phyloP scores from a whole-genome alignment of 2,797 vertebrate species.

The Thamnophis elegans region DNA sequence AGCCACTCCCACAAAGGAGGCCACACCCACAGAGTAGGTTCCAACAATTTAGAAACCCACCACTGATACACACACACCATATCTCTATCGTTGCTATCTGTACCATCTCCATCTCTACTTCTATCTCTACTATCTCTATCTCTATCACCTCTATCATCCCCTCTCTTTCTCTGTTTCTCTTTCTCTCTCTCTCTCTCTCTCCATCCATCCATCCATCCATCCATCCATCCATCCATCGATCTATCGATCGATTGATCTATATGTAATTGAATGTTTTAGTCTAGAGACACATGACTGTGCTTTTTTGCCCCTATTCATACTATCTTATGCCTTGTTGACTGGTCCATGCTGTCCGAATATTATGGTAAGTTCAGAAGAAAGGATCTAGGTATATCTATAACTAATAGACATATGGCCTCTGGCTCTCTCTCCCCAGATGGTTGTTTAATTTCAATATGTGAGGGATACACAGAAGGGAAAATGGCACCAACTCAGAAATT shows the following conservation, averaged over 20 bases:
- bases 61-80: too few species aligned
- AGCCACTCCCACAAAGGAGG: too few species aligned
- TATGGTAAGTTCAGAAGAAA: neutral
- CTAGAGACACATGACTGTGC: neutral
- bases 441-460: neutral
- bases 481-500: neutral
- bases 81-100: too few species aligned
- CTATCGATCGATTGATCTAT: too few species aligned
- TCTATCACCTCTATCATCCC: too few species aligned
- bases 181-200: too few species aligned
- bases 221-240: fast-evolving
- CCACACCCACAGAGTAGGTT: too few species aligned
- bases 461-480: neutral
- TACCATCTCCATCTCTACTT: too few species aligned
- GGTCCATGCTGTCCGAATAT: neutral
- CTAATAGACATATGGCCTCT: neutral
- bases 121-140: too few species aligned
- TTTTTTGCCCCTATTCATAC: neutral
- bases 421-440: neutral
- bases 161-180: too few species aligned
- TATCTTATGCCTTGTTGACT: neutral
- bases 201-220: too few species aligned
- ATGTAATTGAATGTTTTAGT: neutral
- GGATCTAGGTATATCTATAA: neutral
- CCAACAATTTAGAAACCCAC: too few species aligned